Evolutionary conservation across 2,113 vertebrate genomes (phyloP).

Genomic region (Sorex fumeus): DNA sequence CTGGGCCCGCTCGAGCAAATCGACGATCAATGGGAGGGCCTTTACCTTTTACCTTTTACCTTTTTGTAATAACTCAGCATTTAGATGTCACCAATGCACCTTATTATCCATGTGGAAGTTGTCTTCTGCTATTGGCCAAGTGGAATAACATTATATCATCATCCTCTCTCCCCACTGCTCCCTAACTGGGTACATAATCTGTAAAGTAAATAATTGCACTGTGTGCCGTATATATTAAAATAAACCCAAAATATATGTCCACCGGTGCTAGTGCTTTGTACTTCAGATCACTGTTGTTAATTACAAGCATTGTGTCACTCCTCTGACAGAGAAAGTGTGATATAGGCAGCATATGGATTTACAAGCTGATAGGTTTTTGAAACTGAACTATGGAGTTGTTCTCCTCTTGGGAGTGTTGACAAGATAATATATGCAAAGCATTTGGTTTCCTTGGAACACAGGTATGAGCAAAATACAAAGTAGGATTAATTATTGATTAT

Average conservation of each 20-base stretch:
- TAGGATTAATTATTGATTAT: slow-evolving; percentile 83
- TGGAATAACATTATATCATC: slow-evolving; percentile 15
- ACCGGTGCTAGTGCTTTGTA: not conserved
- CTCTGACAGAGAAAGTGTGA: slow-evolving; percentile 39
- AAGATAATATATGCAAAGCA: slow-evolving; percentile 73
- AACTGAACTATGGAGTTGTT: slow-evolving; percentile 58
- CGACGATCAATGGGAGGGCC: too few species aligned
- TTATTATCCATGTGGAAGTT: not conserved
- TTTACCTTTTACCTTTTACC: too few species aligned
- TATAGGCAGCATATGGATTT: slow-evolving; percentile 14
- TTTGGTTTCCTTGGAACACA: slow-evolving; percentile 74
- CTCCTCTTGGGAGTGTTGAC: slow-evolving; percentile 48
- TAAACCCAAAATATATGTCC: not conserved
- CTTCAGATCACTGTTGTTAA: not conserved
- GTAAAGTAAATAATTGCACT: not conserved
- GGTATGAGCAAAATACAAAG: slow-evolving; percentile 75
- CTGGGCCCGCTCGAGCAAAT: too few species aligned
- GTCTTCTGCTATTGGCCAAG: not conserved
- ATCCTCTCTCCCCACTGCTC: not conserved
- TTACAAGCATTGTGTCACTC: not conserved
- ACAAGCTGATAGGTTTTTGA: slow-evolving; percentile 3
- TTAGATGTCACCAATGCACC: not conserved
- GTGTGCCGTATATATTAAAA: not conserved
- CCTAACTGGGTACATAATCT: not conserved
- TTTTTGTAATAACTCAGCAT: slow-evolving; percentile 16